phyloP scores from a whole-genome alignment of 2,797 vertebrate species.

The Enteromius unitaeniatus region DNA sequence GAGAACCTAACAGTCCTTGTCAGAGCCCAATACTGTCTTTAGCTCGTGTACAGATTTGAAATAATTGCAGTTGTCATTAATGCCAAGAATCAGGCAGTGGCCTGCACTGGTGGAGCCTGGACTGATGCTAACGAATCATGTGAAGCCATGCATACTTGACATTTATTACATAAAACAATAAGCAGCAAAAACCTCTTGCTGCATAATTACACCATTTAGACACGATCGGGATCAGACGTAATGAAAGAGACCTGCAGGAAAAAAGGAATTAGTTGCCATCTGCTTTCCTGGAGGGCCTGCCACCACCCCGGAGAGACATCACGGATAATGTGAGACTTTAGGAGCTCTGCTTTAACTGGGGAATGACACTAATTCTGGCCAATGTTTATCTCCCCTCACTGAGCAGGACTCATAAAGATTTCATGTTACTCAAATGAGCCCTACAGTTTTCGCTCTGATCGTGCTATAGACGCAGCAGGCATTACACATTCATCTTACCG shows the following conservation, averaged over 20 bases:
- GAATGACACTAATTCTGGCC: constrained; percentile 49
- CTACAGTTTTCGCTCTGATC: constrained; percentile 43
- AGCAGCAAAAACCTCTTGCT: constrained; percentile 70
- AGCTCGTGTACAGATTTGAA: constrained; percentile 63
- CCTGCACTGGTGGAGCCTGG: constrained; percentile 71
- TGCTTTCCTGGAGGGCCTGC: constrained; percentile 51
- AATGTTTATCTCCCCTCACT: constrained; percentile 49
- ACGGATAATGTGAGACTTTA: constrained; percentile 51
- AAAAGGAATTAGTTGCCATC: constrained; percentile 62
- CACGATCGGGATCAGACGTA: constrained; percentile 67
- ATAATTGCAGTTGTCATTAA: constrained; percentile 76
- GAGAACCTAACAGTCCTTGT: constrained; percentile 13
- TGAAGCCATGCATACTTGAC: constrained; percentile 83
- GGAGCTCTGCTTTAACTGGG: constrained; percentile 50
- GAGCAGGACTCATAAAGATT: constrained; percentile 49
- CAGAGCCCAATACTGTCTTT: constrained; percentile 42
- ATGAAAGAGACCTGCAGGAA: constrained; percentile 54
- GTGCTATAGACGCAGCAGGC: constrained; percentile 45
- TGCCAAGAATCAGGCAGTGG: constrained; percentile 70
- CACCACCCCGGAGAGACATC: constrained; percentile 48
- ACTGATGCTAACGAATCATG: constrained; percentile 74
- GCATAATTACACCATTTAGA: constrained; percentile 60
- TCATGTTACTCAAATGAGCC: constrained; percentile 47
- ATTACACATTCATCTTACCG: constrained; percentile 36
- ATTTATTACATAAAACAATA: constrained; percentile 83